Evolutionary conservation across 1,140 invertebrate species (phyloP), one percentile per base, ranked within the genome.

Genomic region (Gyrodactylus bullatarudis): DNA sequence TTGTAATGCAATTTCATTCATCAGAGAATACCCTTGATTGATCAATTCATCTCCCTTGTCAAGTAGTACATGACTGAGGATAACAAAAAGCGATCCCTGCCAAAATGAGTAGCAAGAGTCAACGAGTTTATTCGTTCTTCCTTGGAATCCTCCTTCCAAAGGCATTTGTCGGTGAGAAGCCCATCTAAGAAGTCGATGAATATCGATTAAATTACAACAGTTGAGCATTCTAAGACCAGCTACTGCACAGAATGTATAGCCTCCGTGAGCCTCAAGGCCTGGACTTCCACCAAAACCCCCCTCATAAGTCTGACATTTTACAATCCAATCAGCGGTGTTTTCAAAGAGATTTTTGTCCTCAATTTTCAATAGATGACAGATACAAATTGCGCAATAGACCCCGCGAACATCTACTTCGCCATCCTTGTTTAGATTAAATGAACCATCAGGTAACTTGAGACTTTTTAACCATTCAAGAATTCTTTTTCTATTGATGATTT

Each of bases 81-180:
- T 23, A 1, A 26, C 20, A 26, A 73, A 73, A 19, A 73, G 26
- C 8, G 87, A 91, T 25, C 89, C 91, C 82, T 93, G 89, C 94
- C 94, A 98, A 83, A 96, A 98, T 1, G 90, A 93, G 80, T 99
- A 99, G 82, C 94, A 99, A 2, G 88, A 88, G 84, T 99, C 94
- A 0, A 98, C 93, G 73, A 97, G 81, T 83, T 99, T 99, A 81
- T 97, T 97, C 1, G 94, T 95, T 77, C 94, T 83, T 8, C 82
- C 83, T 76, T 84, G 88, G 78, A 94, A 94, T 23, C 90, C 90
- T 21, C 90, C 91, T 81, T 93, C 91, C 75, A 87, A 83, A 75
- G 83, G 82, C 88, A 91, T 91, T 81, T 94, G 90, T 75, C 86
- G 84, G 76, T 88, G 88, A n/a, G 86, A 86, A 75, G 86, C 84